A percentile compares a stretch with the other conserved stretches of the same genome.
Conservation (phyloP, 2,888 invertebrate species). For the Drosophila differens region DNA sequence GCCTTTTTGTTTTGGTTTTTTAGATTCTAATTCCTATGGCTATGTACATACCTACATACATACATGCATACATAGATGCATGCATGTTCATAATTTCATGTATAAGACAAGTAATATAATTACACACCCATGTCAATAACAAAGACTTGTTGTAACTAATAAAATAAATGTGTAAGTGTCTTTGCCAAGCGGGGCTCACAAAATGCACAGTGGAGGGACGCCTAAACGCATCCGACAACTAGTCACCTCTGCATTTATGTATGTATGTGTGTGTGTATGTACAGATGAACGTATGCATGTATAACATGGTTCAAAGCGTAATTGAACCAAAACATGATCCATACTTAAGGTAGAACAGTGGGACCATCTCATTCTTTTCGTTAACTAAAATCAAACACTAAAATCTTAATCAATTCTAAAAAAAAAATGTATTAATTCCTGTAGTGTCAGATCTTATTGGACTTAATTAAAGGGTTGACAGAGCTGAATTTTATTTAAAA, state of each 20-base stretch:
- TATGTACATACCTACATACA: constrained; percentile 18
- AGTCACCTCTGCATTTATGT: background rate
- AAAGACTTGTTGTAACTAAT: constrained; percentile 1
- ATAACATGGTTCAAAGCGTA: constrained; percentile 15
- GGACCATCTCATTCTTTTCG: background rate
- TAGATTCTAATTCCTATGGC: constrained; percentile 1
- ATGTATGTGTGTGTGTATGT: constrained; percentile 11
- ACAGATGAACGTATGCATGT: constrained; percentile 21
- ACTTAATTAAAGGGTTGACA: background rate
- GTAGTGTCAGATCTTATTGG: background rate
- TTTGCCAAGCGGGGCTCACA: background rate
- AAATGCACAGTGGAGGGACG: background rate
- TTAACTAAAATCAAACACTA: background rate
- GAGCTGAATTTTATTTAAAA: background rate
- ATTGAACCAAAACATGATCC: constrained; percentile 19
- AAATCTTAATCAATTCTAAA: background rate
- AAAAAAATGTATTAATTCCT: background rate
- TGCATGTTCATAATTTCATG: constrained; percentile 6
- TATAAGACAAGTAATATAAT: constrained; percentile 1
- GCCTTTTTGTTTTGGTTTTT: background rate
- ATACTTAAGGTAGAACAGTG: constrained; percentile 6
- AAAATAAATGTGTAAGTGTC: background rate
- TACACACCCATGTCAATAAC: background rate
- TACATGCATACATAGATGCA: constrained; percentile 17
- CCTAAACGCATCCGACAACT: background rate